These are phyloP conservation scores for Pseudorasbora parva DNA, from an alignment of 2,113 vertebrate genomes.

Conservation along the genomic window DNA sequence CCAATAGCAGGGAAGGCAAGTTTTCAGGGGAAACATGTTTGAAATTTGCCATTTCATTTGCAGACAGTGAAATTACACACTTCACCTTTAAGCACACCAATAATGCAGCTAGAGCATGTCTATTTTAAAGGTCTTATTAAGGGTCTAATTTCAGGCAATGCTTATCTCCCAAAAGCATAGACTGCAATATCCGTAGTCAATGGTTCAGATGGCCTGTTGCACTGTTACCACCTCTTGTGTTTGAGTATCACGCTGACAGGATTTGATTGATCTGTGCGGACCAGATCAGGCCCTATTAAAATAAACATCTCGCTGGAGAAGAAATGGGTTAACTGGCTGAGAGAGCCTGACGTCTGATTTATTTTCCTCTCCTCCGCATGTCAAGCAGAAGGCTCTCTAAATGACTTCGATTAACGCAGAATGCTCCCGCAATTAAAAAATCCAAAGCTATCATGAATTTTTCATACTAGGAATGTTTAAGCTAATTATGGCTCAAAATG, in stretches of 20 bases:
- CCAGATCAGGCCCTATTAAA: constrained; percentile 49
- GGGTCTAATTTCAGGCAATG: background rate
- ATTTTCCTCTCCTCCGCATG: constrained; percentile 23
- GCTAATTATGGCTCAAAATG: constrained; percentile 88
- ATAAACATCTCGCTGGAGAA: constrained; percentile 42
- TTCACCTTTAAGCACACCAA: background rate
- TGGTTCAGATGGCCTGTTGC: constrained; percentile 37
- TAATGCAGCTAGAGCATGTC: background rate
- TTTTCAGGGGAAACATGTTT: background rate
- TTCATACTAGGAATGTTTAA: constrained; percentile 89
- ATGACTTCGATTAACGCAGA: constrained; percentile 88
- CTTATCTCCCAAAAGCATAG: background rate
- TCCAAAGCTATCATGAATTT: constrained; percentile 90
- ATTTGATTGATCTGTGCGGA: constrained; percentile 45
- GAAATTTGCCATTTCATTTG: background rate
- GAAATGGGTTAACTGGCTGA: constrained; percentile 47
- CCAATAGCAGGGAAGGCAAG: background rate
- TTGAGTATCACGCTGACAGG: constrained; percentile 1
- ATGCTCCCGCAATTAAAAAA: constrained; percentile 86
- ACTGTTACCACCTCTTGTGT: background rate
- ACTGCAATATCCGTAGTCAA: background rate
- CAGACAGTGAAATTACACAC: background rate
- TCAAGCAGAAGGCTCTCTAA: constrained; percentile 76
- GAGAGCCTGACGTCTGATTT: constrained; percentile 50
- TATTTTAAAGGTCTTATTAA: background rate